These are phyloP conservation scores for Dione vanillae DNA, from an alignment of 2,888 invertebrate species.

Conservation along the genomic window DNA sequence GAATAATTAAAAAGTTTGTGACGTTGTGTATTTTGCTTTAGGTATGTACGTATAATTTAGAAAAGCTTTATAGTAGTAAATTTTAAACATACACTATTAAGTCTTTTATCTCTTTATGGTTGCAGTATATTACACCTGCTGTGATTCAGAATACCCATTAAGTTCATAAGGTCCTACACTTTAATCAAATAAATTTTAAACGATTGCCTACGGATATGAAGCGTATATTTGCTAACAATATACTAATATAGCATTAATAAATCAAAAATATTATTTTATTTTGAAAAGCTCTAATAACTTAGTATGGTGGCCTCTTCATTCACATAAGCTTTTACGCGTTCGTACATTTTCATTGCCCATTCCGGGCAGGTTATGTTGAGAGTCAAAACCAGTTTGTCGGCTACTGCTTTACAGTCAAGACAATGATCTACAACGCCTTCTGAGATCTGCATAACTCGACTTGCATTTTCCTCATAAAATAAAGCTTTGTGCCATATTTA, in stretches of 20 bases:
- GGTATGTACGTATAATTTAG: neutral
- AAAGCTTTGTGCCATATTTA: constrained; percentile 7
- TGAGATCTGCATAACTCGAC: constrained; percentile 50
- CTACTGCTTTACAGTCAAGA: constrained; percentile 64
- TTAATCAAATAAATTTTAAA: neutral
- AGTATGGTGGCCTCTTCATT: constrained; percentile 33
- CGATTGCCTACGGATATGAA: neutral
- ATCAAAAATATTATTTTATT: neutral
- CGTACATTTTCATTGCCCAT: constrained; percentile 42
- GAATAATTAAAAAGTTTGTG: constrained; percentile 11
- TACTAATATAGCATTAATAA: neutral
- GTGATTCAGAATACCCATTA: neutral
- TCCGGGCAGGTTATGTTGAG: constrained; percentile 51
- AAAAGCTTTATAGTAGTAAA: neutral
- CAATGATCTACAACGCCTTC: constrained; percentile 68
- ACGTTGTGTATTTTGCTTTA: neutral
- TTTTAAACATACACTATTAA: neutral
- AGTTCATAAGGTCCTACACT: neutral
- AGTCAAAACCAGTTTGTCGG: constrained; percentile 61
- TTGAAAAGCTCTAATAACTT: constrained; percentile 24
- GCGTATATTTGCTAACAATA: neutral
- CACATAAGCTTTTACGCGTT: constrained; percentile 34
- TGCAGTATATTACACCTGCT: neutral
- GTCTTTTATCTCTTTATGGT: neutral
- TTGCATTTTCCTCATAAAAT: constrained; percentile 37